Conservation (phyloP, 2,888 invertebrate species). For the Axea sp. region DNA sequence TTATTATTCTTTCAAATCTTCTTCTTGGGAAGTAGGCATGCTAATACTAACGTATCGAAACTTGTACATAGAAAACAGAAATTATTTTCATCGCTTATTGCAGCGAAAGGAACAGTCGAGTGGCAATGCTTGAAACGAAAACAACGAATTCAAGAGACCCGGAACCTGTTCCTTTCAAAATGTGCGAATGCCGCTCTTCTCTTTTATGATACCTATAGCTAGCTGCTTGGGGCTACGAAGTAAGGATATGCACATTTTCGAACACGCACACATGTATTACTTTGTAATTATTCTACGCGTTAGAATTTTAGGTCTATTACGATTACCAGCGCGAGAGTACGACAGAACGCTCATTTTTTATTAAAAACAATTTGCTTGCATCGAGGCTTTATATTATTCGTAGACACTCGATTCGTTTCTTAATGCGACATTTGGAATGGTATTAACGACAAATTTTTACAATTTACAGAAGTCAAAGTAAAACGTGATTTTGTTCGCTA, state of each 20-base stretch:
- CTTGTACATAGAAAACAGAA: constrained; percentile 74
- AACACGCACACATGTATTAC: constrained; percentile 63
- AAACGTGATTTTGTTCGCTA: constrained; percentile 11
- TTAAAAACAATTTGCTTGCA: constrained; percentile 46
- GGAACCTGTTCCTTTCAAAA: constrained; percentile 68
- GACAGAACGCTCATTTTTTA: constrained; percentile 14
- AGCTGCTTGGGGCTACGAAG: constrained; percentile 78
- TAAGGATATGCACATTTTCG: constrained; percentile 68
- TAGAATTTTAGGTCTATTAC: constrained; percentile 21
- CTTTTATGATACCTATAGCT: constrained; percentile 72
- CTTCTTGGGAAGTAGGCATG: constrained; percentile 76
- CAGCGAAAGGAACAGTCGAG: constrained; percentile 65
- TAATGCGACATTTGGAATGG: constrained; percentile 35
- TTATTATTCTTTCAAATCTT: constrained; percentile 36
- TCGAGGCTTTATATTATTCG: constrained; percentile 46
- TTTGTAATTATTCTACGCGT: constrained; percentile 30
- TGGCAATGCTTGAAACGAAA: constrained; percentile 34
- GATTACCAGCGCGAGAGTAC: constrained; percentile 20
- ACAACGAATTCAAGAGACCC: constrained; percentile 21
- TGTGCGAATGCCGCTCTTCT: constrained; percentile 70
- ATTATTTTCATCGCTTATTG: constrained; percentile 74
- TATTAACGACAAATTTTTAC: constrained; percentile 21
- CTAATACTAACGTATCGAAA: constrained; percentile 76
- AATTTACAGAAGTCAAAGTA: constrained; percentile 34
- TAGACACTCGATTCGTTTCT: constrained; percentile 32